These are phyloP conservation scores for Campoletis raptor DNA, from an alignment of 2,888 invertebrate species.

Conservation along the genomic window DNA sequence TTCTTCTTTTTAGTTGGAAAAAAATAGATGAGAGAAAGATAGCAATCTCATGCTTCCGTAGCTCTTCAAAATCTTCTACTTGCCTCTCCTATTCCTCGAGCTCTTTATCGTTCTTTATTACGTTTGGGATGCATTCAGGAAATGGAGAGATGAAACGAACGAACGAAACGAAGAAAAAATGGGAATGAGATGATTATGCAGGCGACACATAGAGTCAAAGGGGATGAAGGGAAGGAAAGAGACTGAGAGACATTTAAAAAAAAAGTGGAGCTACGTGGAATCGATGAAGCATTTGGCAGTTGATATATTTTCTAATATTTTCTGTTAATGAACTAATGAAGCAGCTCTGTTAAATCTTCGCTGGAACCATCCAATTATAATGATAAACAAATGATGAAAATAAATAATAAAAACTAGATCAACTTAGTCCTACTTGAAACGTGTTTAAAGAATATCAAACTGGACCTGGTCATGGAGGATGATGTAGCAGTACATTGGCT, in stretches of 20 bases:
- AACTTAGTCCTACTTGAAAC: background rate
- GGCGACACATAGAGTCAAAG: background rate
- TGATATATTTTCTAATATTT: slow-evolving; percentile 17
- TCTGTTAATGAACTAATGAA: slow-evolving; percentile 33
- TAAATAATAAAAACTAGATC: slow-evolving; percentile 23
- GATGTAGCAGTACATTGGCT: slow-evolving; percentile 77
- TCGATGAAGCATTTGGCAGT: slow-evolving; percentile 36
- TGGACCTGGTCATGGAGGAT: slow-evolving; percentile 41
- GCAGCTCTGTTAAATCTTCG: slow-evolving; percentile 27
- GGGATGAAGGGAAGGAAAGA: background rate
- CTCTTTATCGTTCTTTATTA: slow-evolving; percentile 31
- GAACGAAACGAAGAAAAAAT: background rate
- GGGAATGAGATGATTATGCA: slow-evolving; percentile 11
- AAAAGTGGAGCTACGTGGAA: slow-evolving; percentile 10
- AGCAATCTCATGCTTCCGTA: slow-evolving; percentile 35
- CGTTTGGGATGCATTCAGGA: slow-evolving; percentile 35
- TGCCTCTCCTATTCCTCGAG: background rate
- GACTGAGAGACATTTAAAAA: background rate
- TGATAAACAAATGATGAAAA: background rate
- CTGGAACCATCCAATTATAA: background rate
- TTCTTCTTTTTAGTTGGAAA: background rate
- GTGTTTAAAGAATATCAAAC: slow-evolving; percentile 32
- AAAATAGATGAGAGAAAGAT: slow-evolving; percentile 30
- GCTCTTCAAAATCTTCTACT: background rate
- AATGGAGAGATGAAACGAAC: slow-evolving; percentile 42